phyloP scores from a whole-genome alignment of 2,888 invertebrate genomes.

The Nephrotoma appendiculata region DNA sequence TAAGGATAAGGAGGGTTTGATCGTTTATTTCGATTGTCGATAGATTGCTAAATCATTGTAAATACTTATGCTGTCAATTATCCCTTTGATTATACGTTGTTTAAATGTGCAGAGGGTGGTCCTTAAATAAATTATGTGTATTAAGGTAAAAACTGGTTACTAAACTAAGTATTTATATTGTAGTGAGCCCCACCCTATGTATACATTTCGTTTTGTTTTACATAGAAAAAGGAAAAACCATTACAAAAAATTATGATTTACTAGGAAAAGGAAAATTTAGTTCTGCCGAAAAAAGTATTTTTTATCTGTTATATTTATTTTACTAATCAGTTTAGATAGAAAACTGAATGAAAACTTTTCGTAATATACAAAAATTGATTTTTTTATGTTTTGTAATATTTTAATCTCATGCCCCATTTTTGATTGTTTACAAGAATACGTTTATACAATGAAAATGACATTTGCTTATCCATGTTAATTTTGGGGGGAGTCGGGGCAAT shows the following conservation, averaged over 20 bases:
- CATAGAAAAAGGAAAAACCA: not conserved
- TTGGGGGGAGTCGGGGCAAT: not conserved
- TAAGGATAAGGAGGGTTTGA: not conserved
- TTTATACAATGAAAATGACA: not conserved
- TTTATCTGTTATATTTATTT: not conserved
- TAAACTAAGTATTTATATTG: too few relatives aligned
- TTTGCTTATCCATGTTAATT: not conserved
- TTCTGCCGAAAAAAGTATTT: not conserved
- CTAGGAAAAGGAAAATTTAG: not conserved
- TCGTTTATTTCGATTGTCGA: not conserved
- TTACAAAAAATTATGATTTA: not conserved
- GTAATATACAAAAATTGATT: not conserved
- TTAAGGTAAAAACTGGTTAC: too few relatives aligned
- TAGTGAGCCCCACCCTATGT: too few relatives aligned
- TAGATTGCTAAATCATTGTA: not conserved
- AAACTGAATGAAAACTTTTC: not conserved
- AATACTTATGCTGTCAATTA: not conserved
- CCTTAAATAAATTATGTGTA: too few relatives aligned
- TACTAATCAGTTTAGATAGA: not conserved
- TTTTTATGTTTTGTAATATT: not conserved
- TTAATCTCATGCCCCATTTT: not conserved
- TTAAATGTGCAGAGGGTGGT: too few relatives aligned
- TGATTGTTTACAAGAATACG: not conserved
- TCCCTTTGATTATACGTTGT: not conserved
- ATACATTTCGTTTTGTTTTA: too few relatives aligned